Base-by-base conservation (phyloP, 2,888 invertebrate species). In the Sinelater perroti region DNA sequence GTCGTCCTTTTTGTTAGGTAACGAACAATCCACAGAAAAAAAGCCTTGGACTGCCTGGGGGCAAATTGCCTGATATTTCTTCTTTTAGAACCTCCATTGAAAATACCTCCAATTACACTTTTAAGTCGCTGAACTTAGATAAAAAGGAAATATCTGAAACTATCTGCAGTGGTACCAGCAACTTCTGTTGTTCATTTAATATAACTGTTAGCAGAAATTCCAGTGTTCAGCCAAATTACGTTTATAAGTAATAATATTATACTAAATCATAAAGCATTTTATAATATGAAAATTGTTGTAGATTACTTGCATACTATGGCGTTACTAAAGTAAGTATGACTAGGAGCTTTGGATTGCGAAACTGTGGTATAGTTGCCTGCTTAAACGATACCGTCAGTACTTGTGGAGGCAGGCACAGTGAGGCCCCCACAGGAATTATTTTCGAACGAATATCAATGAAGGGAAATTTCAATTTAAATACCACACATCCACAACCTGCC, bases 361-460 rank as follows among this genome's bases (percentile, higher is more conserved):
- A 61, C n/a, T 70, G 70, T 56, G 67, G 64, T 1, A 11, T 70
- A 10, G 51, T 70, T 4, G 63, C 66, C 0, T 70, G 70, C 28
- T 26, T 51, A 8, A 61, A 46, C 45, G 53, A 57, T 8, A 61
- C 62, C 10, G 47, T 31, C 10, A 13, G 20, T 18, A 55, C 66
- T 2, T 68, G 68, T 45, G 68, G 67, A 17, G 31, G 38, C 36
- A 51, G 42, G 21, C 51, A 24, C 30, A 26, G 2, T 38, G 31
- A 46, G 21, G 28, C 14, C 8, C 56, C 36, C 3, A 17, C 20
- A 16, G 47, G 35, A 26, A 30, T 60, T 3, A 46, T 38, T 13
- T 67, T 67, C 35, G 38, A 49, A 28, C 56, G 59, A 2, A 65
- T 67, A 7, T 40, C 56, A 0, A 58, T 67, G 3, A 40, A 13